These are phyloP conservation scores for Drosophila ochracea DNA, from an alignment of 2,888 invertebrate species.

Conservation along the genomic window DNA sequence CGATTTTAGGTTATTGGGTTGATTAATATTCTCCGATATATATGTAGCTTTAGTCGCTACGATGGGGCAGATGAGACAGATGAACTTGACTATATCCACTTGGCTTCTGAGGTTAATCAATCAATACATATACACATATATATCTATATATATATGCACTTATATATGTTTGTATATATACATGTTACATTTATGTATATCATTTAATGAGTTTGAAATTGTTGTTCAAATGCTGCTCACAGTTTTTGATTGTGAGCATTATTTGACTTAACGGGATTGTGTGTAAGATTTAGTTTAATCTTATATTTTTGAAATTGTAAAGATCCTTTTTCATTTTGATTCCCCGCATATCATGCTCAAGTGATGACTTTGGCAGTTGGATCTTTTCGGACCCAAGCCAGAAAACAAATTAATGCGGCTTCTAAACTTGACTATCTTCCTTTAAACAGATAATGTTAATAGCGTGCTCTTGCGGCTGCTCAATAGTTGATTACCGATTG, in stretches of 20 bases:
- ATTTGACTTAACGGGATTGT: background rate
- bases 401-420: background rate
- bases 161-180: background rate
- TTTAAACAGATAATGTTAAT: background rate
- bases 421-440: background rate
- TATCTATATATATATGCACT: background rate
- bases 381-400: background rate
- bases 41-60: background rate
- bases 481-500: background rate
- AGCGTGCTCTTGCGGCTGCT: background rate
- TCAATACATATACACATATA: background rate
- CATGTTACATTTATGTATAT: background rate
- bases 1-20: background rate
- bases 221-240: background rate
- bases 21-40: background rate
- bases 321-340: background rate
- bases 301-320: background rate
- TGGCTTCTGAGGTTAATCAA: background rate
- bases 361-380: background rate
- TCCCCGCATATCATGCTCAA: background rate
- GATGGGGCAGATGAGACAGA: background rate
- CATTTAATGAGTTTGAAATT: background rate
- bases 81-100: background rate
- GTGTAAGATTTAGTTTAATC: background rate
- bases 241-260: background rate